phyloP scores from a whole-genome alignment of 1,140 invertebrate species.

The Aricia agestis region DNA sequence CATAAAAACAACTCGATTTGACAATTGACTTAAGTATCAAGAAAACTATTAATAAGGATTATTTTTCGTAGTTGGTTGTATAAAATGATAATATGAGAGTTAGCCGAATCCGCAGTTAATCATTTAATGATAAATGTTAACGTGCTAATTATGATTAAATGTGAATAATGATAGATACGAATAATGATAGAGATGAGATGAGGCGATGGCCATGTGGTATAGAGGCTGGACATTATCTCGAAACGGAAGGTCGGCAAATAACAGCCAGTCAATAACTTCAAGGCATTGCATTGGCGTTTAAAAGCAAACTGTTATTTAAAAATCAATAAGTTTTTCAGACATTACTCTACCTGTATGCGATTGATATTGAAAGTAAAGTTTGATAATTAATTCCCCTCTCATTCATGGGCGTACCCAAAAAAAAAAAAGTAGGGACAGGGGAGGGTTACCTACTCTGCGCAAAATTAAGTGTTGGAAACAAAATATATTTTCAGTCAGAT shows the following conservation, averaged over 20 bases:
- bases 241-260: slow-evolving; percentile 40
- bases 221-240: slow-evolving; percentile 29
- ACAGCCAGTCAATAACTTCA: slow-evolving; percentile 37
- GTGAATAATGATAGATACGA: neutral
- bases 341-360: neutral
- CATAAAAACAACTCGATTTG: neutral
- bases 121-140: neutral
- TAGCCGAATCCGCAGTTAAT: neutral
- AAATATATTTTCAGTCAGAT: too few relatives aligned
- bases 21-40: neutral
- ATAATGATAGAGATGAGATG: neutral
- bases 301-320: neutral
- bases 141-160: too few relatives aligned
- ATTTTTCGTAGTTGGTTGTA: too few relatives aligned
- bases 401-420: too few relatives aligned
- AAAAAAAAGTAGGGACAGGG: too few relatives aligned
- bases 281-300: slow-evolving; percentile 23
- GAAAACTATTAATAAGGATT: too few relatives aligned
- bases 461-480: too few relatives aligned
- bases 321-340: neutral
- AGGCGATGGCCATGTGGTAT: slow-evolving; percentile 19
- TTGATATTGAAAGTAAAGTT: too few relatives aligned
- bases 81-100: too few relatives aligned
- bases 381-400: too few relatives aligned
- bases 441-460: too few relatives aligned